Conservation (phyloP, 2,888 invertebrate genomes). For the Drosophila meridiana region DNA sequence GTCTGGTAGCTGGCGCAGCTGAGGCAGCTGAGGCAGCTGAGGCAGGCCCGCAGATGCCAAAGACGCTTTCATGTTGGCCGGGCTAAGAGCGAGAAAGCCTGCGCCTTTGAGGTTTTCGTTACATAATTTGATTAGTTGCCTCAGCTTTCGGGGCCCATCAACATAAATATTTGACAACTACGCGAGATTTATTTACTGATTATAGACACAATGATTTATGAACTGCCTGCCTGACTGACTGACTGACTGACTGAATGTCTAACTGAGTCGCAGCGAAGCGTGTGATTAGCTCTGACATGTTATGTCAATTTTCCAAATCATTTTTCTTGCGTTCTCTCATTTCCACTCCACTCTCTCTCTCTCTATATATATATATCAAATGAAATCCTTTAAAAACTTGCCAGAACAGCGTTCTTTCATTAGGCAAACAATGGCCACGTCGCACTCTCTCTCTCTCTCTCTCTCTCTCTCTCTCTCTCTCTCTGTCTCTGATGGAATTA, state of each 20-base stretch:
- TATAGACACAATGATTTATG: slow-evolving; percentile 76
- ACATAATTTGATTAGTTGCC: slow-evolving; percentile 79
- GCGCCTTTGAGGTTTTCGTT: slow-evolving; percentile 58
- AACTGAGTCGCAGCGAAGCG: slow-evolving; percentile 61
- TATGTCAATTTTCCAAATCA: slow-evolving; percentile 78
- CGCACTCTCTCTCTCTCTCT: slow-evolving; percentile 21
- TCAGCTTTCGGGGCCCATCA: slow-evolving; percentile 56
- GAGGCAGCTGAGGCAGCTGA: slow-evolving; percentile 19
- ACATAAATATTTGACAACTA: slow-evolving; percentile 75
- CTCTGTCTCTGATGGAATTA: slow-evolving; percentile 72
- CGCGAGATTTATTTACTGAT: slow-evolving; percentile 75
- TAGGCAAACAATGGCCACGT: slow-evolving; percentile 72
- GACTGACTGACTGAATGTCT: slow-evolving; percentile 33
- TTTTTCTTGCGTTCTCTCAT: slow-evolving; percentile 44
- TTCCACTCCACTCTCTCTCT: not conserved
- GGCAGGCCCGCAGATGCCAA: slow-evolving; percentile 43
- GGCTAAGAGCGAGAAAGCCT: slow-evolving; percentile 8
- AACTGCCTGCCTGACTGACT: slow-evolving; percentile 41
- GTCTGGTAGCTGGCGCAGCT: slow-evolving; percentile 53
- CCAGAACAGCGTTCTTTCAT: slow-evolving; percentile 80
- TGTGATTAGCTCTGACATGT: slow-evolving; percentile 77
- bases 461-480: not conserved
- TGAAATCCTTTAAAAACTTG: slow-evolving; percentile 78
- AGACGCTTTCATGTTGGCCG: slow-evolving; percentile 41
- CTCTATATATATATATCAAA: slow-evolving; percentile 3